Evolutionary conservation across 2,113 vertebrate species (phyloP), one percentile per base, ranked within the genome.

Genomic region (Parus major): DNA sequence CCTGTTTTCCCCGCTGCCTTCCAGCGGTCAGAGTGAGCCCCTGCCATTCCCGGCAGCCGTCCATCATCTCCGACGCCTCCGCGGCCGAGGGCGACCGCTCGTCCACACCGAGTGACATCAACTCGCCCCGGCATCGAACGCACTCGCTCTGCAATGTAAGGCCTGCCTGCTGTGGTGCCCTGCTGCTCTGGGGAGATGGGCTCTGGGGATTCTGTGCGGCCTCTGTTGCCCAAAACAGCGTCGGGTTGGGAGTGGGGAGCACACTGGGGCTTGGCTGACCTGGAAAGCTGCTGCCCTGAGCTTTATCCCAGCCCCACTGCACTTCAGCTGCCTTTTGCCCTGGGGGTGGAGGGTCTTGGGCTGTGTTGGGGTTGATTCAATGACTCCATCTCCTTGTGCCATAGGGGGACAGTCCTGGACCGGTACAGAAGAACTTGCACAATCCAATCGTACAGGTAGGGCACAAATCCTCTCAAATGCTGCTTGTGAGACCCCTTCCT

Each of bases 111-210:
- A 99, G 99, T 3, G 99, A 99, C 98, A 99, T 99, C 98, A 99
- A 99, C 98, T 99, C 99, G 0, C 99, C 99, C 2, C 98, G 99
- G 80, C 99, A 99, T 94, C 98, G 99, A 98, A 99, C 99, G 7
- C 99, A 99, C 97, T 99, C 99, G 15, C 99, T 99, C 97, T 99
- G 99, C 99, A 99, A 99, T 69, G 99, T 99, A 98, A 99, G 99
- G 97, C 1, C 56, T 10, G 2, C 0, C 49, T 14, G 42, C 42
- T 42, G 13, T 42, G 42, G 15, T 42, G 42, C 42, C 42, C 42
- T 42, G 14, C 24, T 5, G 2, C 41, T 3, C 0, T 1, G 28
- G 47, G 15, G 19, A 57, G 6, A 12, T 0, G 11, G 39, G 61
- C 23, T 47, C 29, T 3, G 12, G 33, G 44, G 21, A 2, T 57